Conservation (phyloP, 2,113 vertebrate species). For the Otus sunia region DNA sequence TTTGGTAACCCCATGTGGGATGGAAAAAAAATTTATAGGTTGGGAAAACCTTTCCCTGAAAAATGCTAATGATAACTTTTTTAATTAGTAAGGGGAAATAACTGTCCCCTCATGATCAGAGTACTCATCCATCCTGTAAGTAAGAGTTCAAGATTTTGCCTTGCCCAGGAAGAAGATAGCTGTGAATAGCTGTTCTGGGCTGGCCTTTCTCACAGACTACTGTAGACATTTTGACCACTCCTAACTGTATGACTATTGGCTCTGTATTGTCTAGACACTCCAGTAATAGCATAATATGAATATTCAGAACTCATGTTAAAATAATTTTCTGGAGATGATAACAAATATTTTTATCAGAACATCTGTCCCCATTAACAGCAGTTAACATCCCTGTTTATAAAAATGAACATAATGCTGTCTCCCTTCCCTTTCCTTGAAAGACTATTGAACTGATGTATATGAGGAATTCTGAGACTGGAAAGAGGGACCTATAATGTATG, state of each 20-base stretch:
- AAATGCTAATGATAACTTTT: not conserved
- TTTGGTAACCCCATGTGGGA: not conserved
- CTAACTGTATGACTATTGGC: not conserved
- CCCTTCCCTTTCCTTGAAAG: not conserved
- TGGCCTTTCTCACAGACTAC: not conserved
- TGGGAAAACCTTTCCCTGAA: not conserved
- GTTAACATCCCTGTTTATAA: not conserved
- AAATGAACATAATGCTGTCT: not conserved
- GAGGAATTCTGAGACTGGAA: not conserved
- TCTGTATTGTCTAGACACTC: not conserved
- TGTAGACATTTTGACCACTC: not conserved
- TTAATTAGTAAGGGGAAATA: not conserved
- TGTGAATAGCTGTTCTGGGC: not conserved
- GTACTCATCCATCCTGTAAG: not conserved
- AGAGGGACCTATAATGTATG: rapidly evolving
- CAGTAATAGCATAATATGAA: not conserved
- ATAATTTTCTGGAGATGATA: not conserved
- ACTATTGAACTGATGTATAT: not conserved
- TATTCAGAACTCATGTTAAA: not conserved
- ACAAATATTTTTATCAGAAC: not conserved
- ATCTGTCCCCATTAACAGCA: not conserved
- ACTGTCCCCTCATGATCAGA: not conserved
- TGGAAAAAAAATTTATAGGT: not conserved
- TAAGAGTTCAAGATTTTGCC: not conserved
- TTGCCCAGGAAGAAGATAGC: not conserved